Percentiles rank a stretch among this genome's conserved stretches.
Evolutionary conservation across 2,113 vertebrate genomes (phyloP).

Genomic region (Menura novaehollandiae): DNA sequence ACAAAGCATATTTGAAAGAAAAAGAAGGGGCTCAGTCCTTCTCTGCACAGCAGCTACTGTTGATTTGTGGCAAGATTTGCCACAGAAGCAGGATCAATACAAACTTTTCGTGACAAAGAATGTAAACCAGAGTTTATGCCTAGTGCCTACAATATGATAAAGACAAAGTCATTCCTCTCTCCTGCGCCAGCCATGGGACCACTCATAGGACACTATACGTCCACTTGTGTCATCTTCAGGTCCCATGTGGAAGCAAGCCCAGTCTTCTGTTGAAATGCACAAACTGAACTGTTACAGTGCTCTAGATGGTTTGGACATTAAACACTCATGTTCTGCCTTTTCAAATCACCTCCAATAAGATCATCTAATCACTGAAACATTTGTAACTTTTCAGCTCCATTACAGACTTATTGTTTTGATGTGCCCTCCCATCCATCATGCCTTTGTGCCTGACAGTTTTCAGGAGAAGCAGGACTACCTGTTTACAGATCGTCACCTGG

Average conservation of each 20-base stretch:
- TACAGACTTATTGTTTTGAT: background rate
- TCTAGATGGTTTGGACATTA: background rate
- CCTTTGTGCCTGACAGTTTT: background rate
- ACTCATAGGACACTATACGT: fast-evolving
- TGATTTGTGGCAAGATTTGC: background rate
- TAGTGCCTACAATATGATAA: background rate
- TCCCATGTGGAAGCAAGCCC: background rate
- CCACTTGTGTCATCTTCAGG: background rate
- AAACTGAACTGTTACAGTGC: background rate
- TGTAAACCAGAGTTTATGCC: background rate
- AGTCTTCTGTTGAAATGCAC: background rate
- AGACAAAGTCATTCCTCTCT: background rate
- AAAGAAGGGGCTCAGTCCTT: background rate
- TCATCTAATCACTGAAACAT: background rate
- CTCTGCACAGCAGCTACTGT: background rate
- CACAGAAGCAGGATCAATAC: background rate
- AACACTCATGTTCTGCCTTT: background rate
- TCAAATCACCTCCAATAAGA: background rate
- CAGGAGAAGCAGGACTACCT: background rate
- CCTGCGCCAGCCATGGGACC: background rate
- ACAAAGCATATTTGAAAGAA: background rate
- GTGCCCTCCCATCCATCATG: background rate
- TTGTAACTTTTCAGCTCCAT: background rate
- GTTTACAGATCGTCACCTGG: background rate
- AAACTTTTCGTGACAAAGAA: background rate